phyloP scores from a whole-genome alignment of 2,888 invertebrate species.

The Mechanitis mazaeus region DNA sequence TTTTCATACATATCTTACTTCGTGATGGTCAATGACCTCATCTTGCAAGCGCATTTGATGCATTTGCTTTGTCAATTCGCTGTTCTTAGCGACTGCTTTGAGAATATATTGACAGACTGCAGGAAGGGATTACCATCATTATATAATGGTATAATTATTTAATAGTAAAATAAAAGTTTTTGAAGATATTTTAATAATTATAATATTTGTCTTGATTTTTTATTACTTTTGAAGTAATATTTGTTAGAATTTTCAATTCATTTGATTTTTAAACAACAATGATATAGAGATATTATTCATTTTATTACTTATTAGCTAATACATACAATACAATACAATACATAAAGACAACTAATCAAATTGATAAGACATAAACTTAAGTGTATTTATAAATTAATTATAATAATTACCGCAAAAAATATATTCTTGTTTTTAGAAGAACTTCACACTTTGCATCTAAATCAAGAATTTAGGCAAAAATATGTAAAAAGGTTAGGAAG shows the following conservation, averaged over 20 bases:
- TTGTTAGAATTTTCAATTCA: too few relatives aligned
- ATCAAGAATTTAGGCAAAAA: constrained; percentile 40
- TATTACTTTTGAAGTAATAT: too few relatives aligned
- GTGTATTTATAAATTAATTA: too few relatives aligned
- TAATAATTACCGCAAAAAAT: too few relatives aligned
- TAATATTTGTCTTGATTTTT: too few relatives aligned
- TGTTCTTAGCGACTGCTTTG: constrained; percentile 54
- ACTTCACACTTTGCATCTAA: constrained; percentile 33
- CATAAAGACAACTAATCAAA: too few relatives aligned
- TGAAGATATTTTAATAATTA: too few relatives aligned
- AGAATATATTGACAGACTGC: constrained; percentile 50
- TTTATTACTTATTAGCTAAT: too few relatives aligned
- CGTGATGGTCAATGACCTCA: constrained; percentile 58
- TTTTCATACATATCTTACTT: constrained; percentile 56
- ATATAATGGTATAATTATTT: constrained; percentile 8
- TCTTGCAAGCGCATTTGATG: constrained; percentile 55
- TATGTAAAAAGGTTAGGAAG: constrained; percentile 46
- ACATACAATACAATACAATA: too few relatives aligned
- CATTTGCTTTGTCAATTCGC: constrained; percentile 57
- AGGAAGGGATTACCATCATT: neutral
- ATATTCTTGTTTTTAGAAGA: constrained; percentile 12
- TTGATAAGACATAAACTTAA: too few relatives aligned
- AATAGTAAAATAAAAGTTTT: neutral
- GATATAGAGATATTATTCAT: too few relatives aligned
- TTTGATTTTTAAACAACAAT: too few relatives aligned